Evolutionary conservation across 1,140 invertebrate genomes (phyloP), one percentile per base, ranked within the genome.

Genomic region (Globodera rostochiensis): DNA sequence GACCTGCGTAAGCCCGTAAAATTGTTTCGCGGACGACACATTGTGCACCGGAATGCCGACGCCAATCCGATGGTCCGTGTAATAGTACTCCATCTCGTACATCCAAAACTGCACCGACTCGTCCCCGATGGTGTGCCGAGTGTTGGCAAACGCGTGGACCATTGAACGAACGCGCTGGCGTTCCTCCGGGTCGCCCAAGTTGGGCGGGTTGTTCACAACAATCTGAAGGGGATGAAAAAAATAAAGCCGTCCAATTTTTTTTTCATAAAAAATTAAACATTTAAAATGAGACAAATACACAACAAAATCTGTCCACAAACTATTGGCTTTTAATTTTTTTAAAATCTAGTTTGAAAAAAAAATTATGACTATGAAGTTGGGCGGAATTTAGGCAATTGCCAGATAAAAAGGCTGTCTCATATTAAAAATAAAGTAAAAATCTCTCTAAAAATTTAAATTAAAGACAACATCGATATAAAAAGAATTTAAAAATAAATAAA

Each of bases 71-170:
- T 80, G 93, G 92, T 86, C 94, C 93, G 91, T 7, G 93, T 92
- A 92, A 87, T 95, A 96, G 53, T 92, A 93, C 0, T 95, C 90
- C 87, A 95, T 97, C 53, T 93, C 93, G 78, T 95, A 91, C 3
- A 97, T 89, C 96, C 96, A 98, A 1, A 95, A 96, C 90, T 96
- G 95, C 0, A 95, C 95, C 87, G 95, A 95, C 0, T 94, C 88
- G 0, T 94, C 93, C 13, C 89, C 91, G 25, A 91, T 91, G 49
- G 96, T 94, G 88, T 94, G 96, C 0, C 93, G 92, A 0, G 94
- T 94, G 73, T 93, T 93, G 89, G 97, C 95, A 82, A 97, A 92
- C 25, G 92, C 93, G 75, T 93, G 92, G 0, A 95, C 94, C 53
- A 97, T 90, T 50, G 93, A 92, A 90, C 96, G 94, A 45, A 97